These are phyloP conservation scores for Heterocephalus glaber DNA, from an alignment of 2,113 vertebrate genomes.

Conservation along the genomic window DNA sequence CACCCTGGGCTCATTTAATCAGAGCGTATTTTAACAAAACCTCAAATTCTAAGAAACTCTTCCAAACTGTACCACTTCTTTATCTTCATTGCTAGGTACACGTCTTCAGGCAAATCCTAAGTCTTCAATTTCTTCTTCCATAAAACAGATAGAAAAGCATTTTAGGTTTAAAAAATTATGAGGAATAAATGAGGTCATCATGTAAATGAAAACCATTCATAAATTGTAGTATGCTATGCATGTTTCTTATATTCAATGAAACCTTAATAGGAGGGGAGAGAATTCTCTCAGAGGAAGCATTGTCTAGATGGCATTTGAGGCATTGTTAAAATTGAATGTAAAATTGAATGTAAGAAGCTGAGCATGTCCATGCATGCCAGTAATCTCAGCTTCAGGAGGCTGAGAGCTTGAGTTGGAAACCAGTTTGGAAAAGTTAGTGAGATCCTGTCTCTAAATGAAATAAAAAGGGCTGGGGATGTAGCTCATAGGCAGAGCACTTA, in stretches of 20 bases:
- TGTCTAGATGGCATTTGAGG: background rate
- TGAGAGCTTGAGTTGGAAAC: background rate
- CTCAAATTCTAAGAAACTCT: background rate
- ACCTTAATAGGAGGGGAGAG: background rate
- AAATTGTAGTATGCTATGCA: background rate
- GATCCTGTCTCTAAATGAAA: background rate
- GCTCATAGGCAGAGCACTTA: background rate
- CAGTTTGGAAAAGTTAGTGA: background rate
- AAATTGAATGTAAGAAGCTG: background rate
- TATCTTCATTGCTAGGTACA: background rate
- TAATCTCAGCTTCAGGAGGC: background rate
- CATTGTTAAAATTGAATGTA: background rate
- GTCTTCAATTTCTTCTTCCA: background rate
- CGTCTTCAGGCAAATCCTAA: background rate
- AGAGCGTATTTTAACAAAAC: constrained; percentile 4
- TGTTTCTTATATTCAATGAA: background rate
- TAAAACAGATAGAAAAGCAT: constrained; percentile 9
- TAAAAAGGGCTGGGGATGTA: background rate
- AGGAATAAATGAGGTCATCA: constrained; percentile 25
- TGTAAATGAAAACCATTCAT: constrained; percentile 39
- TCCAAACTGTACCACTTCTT: background rate
- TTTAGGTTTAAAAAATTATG: background rate
- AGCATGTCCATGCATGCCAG: background rate
- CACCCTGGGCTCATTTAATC: background rate
- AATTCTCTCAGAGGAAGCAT: background rate